phyloP scores from a whole-genome alignment of 2,888 invertebrate genomes.

The Sericinus montela region DNA sequence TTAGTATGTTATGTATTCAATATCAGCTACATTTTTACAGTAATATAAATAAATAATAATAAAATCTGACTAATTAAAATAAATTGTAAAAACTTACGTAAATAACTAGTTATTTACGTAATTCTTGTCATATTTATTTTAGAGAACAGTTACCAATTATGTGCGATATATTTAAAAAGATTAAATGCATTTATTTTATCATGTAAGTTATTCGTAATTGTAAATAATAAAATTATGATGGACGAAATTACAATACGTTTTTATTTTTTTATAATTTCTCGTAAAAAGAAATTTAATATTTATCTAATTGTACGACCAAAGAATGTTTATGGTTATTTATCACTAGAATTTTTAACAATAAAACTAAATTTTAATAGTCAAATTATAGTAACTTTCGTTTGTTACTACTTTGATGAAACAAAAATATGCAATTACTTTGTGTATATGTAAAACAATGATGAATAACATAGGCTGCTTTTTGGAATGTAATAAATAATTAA shows the following conservation, averaged over 20 bases:
- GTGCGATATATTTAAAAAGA: constrained; percentile 2
- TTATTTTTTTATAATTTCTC: constrained; percentile 13
- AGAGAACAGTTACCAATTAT: constrained; percentile 6
- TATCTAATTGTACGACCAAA: not conserved
- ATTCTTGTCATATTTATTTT: too few species aligned
- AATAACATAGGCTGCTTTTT: too few species aligned
- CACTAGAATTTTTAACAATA: not conserved
- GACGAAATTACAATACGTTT: constrained; percentile 23
- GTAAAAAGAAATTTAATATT: not conserved
- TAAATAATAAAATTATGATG: constrained; percentile 27
- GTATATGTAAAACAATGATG: too few species aligned
- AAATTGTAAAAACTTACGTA: constrained; percentile 11
- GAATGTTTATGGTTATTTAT: not conserved
- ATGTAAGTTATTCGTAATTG: constrained; percentile 8
- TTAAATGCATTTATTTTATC: constrained; percentile 7
- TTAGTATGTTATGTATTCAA: not conserved
- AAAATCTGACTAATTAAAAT: constrained; percentile 10
- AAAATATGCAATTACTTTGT: too few species aligned
- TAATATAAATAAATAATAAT: constrained; percentile 4
- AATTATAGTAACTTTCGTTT: too few species aligned
- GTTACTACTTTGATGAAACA: too few species aligned
- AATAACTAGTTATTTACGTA: constrained; percentile 1
- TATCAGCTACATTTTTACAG: not conserved
- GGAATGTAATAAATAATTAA: too few species aligned
- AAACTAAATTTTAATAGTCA: too few species aligned